phyloP scores from a whole-genome alignment of 92 coral and sea anemone species.

The Bergia sp. region DNA sequence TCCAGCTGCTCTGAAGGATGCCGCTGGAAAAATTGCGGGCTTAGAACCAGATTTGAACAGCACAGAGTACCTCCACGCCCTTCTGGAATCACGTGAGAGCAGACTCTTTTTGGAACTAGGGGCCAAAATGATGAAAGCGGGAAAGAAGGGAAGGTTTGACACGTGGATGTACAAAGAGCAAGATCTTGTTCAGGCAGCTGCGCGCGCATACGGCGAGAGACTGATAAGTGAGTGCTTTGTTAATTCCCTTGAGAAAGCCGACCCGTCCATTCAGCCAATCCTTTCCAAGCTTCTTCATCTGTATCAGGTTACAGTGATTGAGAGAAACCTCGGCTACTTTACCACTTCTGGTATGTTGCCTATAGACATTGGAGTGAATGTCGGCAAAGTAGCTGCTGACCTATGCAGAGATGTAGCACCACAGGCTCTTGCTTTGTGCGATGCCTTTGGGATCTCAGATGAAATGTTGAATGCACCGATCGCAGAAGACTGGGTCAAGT shows the following conservation, averaged over 20 bases:
- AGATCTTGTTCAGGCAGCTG: conserved; percentile 83
- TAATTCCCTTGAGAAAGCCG: conserved; percentile 68
- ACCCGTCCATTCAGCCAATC: conserved; percentile 65
- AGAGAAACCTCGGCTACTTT: conserved; percentile 80
- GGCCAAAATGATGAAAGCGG: conserved; percentile 78
- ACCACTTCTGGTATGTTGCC: conserved; percentile 70
- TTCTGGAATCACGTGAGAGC: conserved; percentile 79
- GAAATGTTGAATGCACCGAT: conserved; percentile 88
- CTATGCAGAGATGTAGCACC: conserved; percentile 81
- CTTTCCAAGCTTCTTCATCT: conserved; percentile 76
- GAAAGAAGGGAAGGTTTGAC: conserved; percentile 68
- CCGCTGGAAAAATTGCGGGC: conserved; percentile 3
- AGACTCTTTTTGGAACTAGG: conserved; percentile 75
- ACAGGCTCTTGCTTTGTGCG: conserved; percentile 84
- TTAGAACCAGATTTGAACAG: conserved; percentile 53
- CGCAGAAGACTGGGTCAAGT: conserved; percentile 90
- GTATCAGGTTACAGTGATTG: conserved; percentile 63
- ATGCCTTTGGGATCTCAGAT: conserved; percentile 85
- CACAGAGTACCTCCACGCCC: conserved; percentile 63
- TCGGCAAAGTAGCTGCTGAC: conserved; percentile 74
- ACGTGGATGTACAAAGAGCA: conserved; percentile 90
- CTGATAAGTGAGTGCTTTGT: conserved; percentile 77
- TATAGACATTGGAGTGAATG: conserved; percentile 66
- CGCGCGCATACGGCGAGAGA: conserved; percentile 85
- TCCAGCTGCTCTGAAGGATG: conserved; percentile 50